Evolutionary conservation across 92 coral and sea anemone species (phyloP), one percentile per base, ranked within the genome.

Genomic region (Phenganax stokvisi): DNA sequence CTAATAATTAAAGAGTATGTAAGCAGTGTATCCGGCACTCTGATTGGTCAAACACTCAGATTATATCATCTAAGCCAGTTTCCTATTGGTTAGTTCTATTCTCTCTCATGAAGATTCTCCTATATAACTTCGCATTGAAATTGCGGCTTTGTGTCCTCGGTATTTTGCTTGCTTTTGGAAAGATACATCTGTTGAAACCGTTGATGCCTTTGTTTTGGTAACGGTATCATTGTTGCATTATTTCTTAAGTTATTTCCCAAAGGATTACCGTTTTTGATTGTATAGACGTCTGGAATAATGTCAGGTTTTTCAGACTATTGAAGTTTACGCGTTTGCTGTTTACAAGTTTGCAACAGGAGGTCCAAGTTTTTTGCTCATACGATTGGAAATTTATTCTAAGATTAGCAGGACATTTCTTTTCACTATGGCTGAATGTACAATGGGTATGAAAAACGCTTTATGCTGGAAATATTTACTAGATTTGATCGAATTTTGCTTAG

Each of bases 11-110:
- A 57, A 54, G 54, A 6, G 13, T 54, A 12, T 37, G 56, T 54
- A 9, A 56, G 37, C 16, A 25, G 16, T 76, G 51, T 57, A 76
- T 37, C 69, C 11, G 27, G 54, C 81, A 31, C 54, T 57, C 47
- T 62, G 61, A 76, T 76, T 76, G 81, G 81, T 58, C 65, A 54
- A 76, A 58, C 30, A 12, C 51, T 11, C 11, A 30, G 56, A 27
- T 1, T 16, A 10, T 12, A 58, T 76, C 47, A 76, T 58, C 52
- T 76, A 57, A 76, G 16, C 68, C 13, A 1, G 11, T 11, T 57
- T 31, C 70, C 47, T 31, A 76, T 76, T 76, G 81, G 81, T 20
- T 60, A 6, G 47, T 28, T 15, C 10, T 54, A 10, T 58, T 29
- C 60, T 57, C 51, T 58, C 9, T 2, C 17, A 44, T 28, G 17